phyloP scores from a whole-genome alignment of 2,888 invertebrate species.

The Cerastis rubricosa region DNA sequence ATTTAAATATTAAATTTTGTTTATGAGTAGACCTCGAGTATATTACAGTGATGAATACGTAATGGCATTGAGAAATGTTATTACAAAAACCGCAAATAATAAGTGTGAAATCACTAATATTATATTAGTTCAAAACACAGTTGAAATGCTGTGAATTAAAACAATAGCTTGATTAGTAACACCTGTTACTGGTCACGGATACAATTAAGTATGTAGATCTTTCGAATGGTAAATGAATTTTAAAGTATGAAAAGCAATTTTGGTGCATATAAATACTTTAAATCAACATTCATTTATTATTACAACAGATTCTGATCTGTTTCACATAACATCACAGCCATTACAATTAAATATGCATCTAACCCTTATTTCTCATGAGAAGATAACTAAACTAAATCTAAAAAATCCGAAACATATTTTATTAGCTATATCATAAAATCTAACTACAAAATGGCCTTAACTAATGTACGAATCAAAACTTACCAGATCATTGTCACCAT shows the following conservation, averaged over 20 bases:
- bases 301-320: constrained; percentile 7
- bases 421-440: background rate
- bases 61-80: constrained; percentile 60
- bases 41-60: constrained; percentile 40
- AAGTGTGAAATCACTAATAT: constrained; percentile 54
- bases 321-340: constrained; percentile 20
- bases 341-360: constrained; percentile 16
- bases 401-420: constrained; percentile 5
- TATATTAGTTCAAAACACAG: constrained; percentile 46
- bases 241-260: background rate
- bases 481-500: constrained; percentile 79
- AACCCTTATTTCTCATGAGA: background rate
- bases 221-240: background rate
- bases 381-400: background rate
- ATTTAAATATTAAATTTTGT: constrained; percentile 47
- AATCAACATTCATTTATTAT: constrained; percentile 7
- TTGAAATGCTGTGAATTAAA: constrained; percentile 40
- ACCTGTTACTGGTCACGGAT: constrained; percentile 10
- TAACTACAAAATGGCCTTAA: background rate
- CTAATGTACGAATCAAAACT: constrained; percentile 67
- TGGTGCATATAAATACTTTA: constrained; percentile 2
- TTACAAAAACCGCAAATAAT: constrained; percentile 57
- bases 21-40: constrained; percentile 29
- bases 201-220: constrained; percentile 3
- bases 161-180: constrained; percentile 55